phyloP scores from a whole-genome alignment of 2,888 invertebrate genomes.

The Drosophila borealis region DNA sequence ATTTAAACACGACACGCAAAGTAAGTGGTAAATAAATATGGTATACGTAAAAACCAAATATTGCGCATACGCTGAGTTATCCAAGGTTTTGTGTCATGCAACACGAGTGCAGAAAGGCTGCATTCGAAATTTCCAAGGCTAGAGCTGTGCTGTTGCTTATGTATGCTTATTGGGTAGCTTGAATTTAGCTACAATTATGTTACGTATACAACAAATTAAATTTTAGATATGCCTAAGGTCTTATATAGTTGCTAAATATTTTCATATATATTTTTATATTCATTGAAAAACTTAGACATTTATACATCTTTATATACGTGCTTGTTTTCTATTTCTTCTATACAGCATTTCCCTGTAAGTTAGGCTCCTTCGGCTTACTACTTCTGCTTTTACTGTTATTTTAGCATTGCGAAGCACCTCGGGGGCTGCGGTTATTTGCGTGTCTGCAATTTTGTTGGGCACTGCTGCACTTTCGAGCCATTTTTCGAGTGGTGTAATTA shows the following conservation, averaged over 20 bases:
- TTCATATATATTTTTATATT: not conserved
- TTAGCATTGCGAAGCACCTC: constrained; percentile 28
- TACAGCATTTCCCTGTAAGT: not conserved
- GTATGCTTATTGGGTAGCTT: constrained; percentile 10
- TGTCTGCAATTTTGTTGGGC: constrained; percentile 68
- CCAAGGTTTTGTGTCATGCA: constrained; percentile 42
- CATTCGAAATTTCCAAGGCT: constrained; percentile 38
- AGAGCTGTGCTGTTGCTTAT: constrained; percentile 12
- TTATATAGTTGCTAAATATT: not conserved
- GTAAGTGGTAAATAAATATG: constrained; percentile 51
- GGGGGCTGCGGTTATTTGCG: constrained; percentile 63
- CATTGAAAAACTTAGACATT: not conserved
- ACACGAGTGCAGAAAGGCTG: constrained; percentile 11
- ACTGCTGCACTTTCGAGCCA: constrained; percentile 60
- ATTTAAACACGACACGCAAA: constrained; percentile 24
- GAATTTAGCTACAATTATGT: constrained; percentile 5
- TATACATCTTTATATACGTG: not conserved
- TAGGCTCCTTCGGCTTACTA: constrained; percentile 3
- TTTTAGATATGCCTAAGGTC: not conserved
- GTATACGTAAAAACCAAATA: constrained; percentile 50
- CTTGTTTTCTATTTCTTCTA: not conserved
- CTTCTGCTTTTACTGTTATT: constrained; percentile 19
- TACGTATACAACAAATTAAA: not conserved
- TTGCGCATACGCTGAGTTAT: constrained; percentile 55
- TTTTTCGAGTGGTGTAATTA: constrained; percentile 67